Conservation (phyloP, 2,888 invertebrate genomes). For the Encarsia formosa region DNA sequence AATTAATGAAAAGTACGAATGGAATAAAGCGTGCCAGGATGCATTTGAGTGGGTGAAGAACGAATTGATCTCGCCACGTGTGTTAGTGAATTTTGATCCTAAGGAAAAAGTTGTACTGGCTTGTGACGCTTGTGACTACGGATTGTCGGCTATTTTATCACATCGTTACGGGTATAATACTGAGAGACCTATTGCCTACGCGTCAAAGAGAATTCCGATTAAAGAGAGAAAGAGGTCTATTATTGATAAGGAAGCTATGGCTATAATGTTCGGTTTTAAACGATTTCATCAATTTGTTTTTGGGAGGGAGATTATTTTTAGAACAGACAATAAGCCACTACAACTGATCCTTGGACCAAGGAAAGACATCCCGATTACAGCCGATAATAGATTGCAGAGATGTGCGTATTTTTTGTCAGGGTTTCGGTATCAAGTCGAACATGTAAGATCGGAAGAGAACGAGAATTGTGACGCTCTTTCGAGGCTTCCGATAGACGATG, state of each 20-base stretch:
- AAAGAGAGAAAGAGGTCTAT: background rate
- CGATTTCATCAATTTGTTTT: too few relatives aligned
- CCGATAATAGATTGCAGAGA: background rate
- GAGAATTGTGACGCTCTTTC: background rate
- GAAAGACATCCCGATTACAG: background rate
- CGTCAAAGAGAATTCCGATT: background rate
- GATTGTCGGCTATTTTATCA: too few relatives aligned
- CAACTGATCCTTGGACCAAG: background rate
- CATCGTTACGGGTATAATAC: too few relatives aligned
- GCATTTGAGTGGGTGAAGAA: conserved; percentile 7
- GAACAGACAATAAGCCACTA: too few relatives aligned
- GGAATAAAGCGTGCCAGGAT: conserved; percentile 18
- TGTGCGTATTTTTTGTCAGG: too few relatives aligned
- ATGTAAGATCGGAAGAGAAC: background rate
- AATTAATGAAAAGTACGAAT: conserved; percentile 8
- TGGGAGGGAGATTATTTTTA: too few relatives aligned
- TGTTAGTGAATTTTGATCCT: background rate
- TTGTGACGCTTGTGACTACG: too few relatives aligned
- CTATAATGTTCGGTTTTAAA: background rate
- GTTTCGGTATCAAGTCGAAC: background rate
- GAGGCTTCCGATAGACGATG: background rate
- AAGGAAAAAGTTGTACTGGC: background rate
- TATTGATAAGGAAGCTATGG: background rate
- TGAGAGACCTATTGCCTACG: background rate
- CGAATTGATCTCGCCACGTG: background rate